These are phyloP conservation scores for Picus viridis DNA, from an alignment of 2,797 vertebrate species.

Conservation along the genomic window DNA sequence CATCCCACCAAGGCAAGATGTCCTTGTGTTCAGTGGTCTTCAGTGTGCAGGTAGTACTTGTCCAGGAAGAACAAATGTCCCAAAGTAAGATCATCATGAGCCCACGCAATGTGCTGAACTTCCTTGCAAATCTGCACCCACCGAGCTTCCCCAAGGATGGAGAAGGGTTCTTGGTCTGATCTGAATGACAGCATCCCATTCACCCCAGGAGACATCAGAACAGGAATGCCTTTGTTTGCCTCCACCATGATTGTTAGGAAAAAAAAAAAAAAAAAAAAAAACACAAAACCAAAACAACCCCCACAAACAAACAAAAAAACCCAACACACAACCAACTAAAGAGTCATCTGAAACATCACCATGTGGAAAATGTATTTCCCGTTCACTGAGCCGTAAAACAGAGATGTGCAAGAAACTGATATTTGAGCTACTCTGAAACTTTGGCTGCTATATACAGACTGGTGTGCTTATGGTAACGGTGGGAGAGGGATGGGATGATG, in stretches of 20 bases:
- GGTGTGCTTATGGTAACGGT: not conserved
- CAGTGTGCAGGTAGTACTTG: not conserved
- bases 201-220: not conserved
- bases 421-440: not conserved
- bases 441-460: not conserved
- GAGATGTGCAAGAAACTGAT: not conserved
- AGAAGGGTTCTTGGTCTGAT: not conserved
- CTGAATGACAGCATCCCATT: not conserved
- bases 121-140: rapidly evolving
- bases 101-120: rapidly evolving
- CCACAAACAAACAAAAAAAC: too few relatives aligned
- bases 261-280: not conserved
- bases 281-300: too few relatives aligned
- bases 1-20: not conserved
- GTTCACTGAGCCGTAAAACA: not conserved
- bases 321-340: not conserved
- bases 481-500: not conserved
- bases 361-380: not conserved
- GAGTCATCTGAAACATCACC: not conserved
- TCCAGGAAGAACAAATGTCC: not conserved
- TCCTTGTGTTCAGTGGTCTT: not conserved
- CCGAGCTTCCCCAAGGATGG: not conserved
- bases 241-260: not conserved
- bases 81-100: rapidly evolving
- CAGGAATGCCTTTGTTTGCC: not conserved